Evolutionary conservation across 2,888 invertebrate genomes (phyloP), one percentile per base, ranked within the genome.

Genomic region (Netelia fuscicornis): DNA sequence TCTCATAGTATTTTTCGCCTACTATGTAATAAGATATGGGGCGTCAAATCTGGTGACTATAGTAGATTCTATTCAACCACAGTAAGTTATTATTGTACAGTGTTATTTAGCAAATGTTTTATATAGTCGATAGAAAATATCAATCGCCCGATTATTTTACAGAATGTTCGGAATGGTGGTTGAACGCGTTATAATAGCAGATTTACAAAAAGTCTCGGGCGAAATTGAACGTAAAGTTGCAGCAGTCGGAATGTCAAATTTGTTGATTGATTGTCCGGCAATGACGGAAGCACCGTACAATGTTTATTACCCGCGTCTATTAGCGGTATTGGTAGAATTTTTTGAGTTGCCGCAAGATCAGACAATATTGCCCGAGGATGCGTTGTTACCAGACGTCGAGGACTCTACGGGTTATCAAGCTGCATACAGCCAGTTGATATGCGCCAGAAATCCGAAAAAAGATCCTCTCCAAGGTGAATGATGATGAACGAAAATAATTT

Each of bases 151-250:
- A 56, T 67, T 83, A 52, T 30, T 87, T 90, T 89, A 86, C 91
- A 97, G 98, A 90, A 98, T 99, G 97, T 99, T 99, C 95, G 96
- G 97, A 37, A 99, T 99, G 99, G 97, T 99, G 74, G 93, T 98
- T 87, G 98, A 99, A 91, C 97, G 98, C 82, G 95, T 99, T 10
- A 95, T 98, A 80, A 95, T 99, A 23, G 94, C 97, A 0, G 99
- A 99, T 91, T 94, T 98, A 90, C 97, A 97, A 94, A 98, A 98
- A 92, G 97, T 99, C 13, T 95, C 96, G 11, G 98, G 98, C 1
- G 95, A 95, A 68, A 94, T 97, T 44, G 99, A 99, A 91, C 96
- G 97, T 81, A 98, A 98, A 95, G 97, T 98, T 87, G 97, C 98
- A 76, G 98, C 98, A 0, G 97, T 98, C 54, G 99, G 99, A 77